Evolutionary conservation across 2,797 vertebrate genomes (phyloP).

Genomic region (Falco columbarius): DNA sequence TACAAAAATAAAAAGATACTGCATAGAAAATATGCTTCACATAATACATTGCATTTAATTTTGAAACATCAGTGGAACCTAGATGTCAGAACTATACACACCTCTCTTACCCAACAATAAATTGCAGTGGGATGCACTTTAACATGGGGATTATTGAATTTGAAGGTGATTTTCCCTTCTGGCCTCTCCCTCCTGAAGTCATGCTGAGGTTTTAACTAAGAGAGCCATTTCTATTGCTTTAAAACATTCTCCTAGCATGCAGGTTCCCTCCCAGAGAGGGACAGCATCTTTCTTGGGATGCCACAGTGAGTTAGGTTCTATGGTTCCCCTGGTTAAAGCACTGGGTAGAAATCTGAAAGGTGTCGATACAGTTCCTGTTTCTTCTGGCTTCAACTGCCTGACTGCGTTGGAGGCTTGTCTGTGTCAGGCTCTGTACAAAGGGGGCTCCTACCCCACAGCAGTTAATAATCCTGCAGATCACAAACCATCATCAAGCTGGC

Average conservation of each 20-base stretch:
- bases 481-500: rapidly evolving
- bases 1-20: not conserved
- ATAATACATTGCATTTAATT: not conserved
- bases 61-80: not conserved
- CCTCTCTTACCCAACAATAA: not conserved
- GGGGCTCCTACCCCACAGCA: not conserved
- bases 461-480: not conserved
- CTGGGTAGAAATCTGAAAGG: not conserved
- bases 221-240: not conserved
- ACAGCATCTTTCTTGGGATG: not conserved
- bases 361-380: not conserved
- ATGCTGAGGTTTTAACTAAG: not conserved
- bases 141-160: not conserved
- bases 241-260: not conserved
- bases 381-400: not conserved
- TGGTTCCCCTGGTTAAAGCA: not conserved
- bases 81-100: not conserved
- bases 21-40: not conserved
- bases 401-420: not conserved
- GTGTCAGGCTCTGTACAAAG: not conserved
- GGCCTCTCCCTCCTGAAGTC: not conserved
- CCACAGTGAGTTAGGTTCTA: not conserved
- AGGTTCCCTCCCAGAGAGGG: not conserved
- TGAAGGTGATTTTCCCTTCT: not conserved
- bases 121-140: not conserved